A percentile compares a stretch with the other conserved stretches of the same genome.
phyloP scores from a whole-genome alignment of 2,113 vertebrate species.

The Eublepharis macularius region DNA sequence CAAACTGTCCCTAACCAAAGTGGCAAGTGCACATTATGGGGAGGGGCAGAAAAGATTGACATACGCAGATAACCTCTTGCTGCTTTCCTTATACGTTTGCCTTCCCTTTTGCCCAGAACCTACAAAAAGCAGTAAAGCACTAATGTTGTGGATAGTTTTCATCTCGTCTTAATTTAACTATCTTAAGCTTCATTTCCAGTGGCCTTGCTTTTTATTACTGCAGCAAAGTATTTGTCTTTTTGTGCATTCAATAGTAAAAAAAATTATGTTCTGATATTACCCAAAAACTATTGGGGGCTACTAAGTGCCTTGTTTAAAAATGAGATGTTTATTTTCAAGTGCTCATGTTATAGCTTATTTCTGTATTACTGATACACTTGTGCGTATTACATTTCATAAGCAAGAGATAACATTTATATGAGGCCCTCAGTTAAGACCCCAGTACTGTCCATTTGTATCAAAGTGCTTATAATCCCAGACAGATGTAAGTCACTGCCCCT shows the following conservation, averaged over 20 bases:
- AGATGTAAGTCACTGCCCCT: not conserved
- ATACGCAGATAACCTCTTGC: not conserved
- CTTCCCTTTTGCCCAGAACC: not conserved
- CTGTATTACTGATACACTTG: not conserved
- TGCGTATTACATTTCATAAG: constrained; percentile 26
- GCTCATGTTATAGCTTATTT: constrained; percentile 31
- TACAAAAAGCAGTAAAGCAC: constrained; percentile 22
- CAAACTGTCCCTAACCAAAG: constrained; percentile 43
- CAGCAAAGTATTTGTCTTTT: constrained; percentile 47
- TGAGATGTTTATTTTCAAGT: not conserved
- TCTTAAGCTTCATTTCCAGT: constrained; percentile 16
- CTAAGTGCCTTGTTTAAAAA: constrained; percentile 46
- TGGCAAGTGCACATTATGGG: constrained; percentile 29
- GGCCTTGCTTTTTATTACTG: constrained; percentile 21
- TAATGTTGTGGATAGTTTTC: constrained; percentile 51
- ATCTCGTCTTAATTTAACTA: constrained; percentile 36
- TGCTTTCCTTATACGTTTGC: not conserved
- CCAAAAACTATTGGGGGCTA: constrained; percentile 40
- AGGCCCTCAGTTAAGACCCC: constrained; percentile 11
- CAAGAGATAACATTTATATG: constrained; percentile 21
- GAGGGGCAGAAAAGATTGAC: not conserved
- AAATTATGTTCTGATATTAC: not conserved
- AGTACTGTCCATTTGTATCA: constrained; percentile 18
- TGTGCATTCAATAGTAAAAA: constrained; percentile 30
- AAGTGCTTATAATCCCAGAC: constrained; percentile 2